phyloP scores from a whole-genome alignment of 2,797 vertebrate genomes.

The Thaleichthys pacificus region DNA sequence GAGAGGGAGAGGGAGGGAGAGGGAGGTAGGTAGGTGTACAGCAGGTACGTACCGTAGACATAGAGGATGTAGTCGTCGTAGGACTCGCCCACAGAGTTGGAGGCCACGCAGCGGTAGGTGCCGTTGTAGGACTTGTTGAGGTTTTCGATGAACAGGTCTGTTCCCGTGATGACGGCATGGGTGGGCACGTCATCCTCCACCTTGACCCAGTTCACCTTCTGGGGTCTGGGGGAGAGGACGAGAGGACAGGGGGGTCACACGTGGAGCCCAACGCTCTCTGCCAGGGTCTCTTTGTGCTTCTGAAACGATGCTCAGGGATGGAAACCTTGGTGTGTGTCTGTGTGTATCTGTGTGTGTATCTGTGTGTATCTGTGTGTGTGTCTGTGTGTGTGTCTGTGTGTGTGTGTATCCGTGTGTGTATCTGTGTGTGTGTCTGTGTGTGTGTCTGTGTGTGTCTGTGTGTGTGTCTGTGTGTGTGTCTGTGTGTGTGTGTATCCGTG shows the following conservation, averaged over 20 bases:
- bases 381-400: slow-evolving; percentile 1
- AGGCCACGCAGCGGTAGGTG: slow-evolving; percentile 96
- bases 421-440: slow-evolving; percentile 24
- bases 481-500: neutral
- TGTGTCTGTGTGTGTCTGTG: neutral
- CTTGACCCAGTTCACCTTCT: slow-evolving; percentile 92
- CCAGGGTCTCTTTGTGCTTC: too few species aligned
- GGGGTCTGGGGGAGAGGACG: slow-evolving; percentile 77
- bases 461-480: slow-evolving; percentile 40
- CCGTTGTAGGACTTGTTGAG: slow-evolving; percentile 99
- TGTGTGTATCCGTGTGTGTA: slow-evolving; percentile 41
- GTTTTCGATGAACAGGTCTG: slow-evolving; percentile 94
- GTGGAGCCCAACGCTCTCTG: too few species aligned
- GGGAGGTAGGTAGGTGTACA: neutral
- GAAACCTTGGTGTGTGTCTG: neutral
- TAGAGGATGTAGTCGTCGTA: slow-evolving; percentile 95
- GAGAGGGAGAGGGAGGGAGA: neutral
- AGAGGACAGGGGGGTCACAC: neutral
- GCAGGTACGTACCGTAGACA: slow-evolving; percentile 89
- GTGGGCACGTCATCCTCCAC: slow-evolving; percentile 96
- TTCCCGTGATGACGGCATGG: slow-evolving; percentile 89
- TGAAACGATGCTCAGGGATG: too few species aligned
- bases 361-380: neutral
- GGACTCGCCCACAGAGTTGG: slow-evolving; percentile 89
- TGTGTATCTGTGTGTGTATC: slow-evolving; percentile 14